Base-by-base conservation (phyloP, 2,888 invertebrate species). In the Tuta absoluta region DNA sequence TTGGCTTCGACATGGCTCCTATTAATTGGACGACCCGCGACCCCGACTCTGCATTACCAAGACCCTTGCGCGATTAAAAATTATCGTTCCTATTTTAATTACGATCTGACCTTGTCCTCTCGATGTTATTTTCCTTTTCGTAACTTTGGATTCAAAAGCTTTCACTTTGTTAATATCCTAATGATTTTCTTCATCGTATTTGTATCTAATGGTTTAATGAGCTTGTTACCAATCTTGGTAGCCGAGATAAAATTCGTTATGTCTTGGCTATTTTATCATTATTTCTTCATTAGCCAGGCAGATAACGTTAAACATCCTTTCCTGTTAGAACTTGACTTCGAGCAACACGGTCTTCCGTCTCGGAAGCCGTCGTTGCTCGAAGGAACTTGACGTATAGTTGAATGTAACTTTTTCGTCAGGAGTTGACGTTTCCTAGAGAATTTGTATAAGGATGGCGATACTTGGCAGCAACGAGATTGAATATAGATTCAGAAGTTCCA, bases 1-100 rank as follows among this genome's bases (percentile, higher is more conserved):
- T 56, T 56, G 56, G 28, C 53, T 33, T 33, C 56, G n/a, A 73
- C 77, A 62, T 38, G 62, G 62, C 38, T 28, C 72, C 81, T 77
- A 85, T 87, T 88, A 86, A 85, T 86, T 82, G 85, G 78, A 85
- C 82, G 84, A 85, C 81, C 53, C 33, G 14, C 51, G 23, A 21
- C 14, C 21, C 23, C 51, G 84, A 82, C 83, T 80, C 21, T 81
- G 78, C 84, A 84, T 80, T 80, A 81, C 77, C 33, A 33, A 79
- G 75, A 78, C 75, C 75, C 74, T 72, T 72, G 76, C 73, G 71
- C 72, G 75, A 75, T 75, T 77, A 79, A 78, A 85, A 84, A 84
- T 85, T 84, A 86, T 85, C 81, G 81, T 80, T 80, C 77, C 69
- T 77, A 78, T 75, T 76, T 77, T 77, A 75, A 81, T 80, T 63